These are phyloP conservation scores for Neotoxoptera formosana DNA, from an alignment of 1,140 invertebrate species.

Conservation along the genomic window DNA sequence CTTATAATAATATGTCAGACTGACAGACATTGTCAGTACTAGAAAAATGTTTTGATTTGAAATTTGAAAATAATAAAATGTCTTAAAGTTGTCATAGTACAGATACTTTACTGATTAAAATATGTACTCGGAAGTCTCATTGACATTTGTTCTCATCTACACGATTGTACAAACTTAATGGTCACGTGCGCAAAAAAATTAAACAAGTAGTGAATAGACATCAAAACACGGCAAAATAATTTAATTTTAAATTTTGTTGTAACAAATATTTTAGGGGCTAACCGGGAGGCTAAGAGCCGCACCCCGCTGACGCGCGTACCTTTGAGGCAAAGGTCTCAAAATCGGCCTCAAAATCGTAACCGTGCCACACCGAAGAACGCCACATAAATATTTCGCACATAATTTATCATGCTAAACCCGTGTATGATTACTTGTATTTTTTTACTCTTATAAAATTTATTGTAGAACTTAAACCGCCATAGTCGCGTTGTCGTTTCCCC, in stretches of 20 bases:
- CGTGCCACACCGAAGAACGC: neutral
- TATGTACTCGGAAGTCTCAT: too few species aligned
- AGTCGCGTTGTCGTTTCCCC: neutral
- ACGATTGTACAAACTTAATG: too few species aligned
- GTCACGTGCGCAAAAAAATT: too few species aligned
- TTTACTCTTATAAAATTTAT: neutral
- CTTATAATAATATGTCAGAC: too few species aligned
- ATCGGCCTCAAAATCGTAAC: neutral
- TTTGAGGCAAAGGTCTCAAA: neutral
- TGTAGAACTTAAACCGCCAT: neutral
- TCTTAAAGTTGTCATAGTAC: too few species aligned
- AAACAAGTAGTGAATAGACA: too few species aligned
- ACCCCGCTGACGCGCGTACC: neutral
- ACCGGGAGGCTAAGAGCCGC: neutral
- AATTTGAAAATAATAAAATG: too few species aligned
- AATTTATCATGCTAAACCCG: neutral
- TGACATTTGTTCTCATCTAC: too few species aligned
- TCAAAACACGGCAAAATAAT: neutral
- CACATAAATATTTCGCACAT: neutral
- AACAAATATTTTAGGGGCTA: neutral
- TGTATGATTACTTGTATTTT: slow-evolving; percentile 3
- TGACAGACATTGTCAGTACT: too few species aligned
- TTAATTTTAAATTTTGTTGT: neutral
- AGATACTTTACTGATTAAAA: too few species aligned
- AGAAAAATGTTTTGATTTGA: too few species aligned